Base-by-base conservation (phyloP, 1,140 invertebrate species). In the Trachymyrmex cornetzi region DNA sequence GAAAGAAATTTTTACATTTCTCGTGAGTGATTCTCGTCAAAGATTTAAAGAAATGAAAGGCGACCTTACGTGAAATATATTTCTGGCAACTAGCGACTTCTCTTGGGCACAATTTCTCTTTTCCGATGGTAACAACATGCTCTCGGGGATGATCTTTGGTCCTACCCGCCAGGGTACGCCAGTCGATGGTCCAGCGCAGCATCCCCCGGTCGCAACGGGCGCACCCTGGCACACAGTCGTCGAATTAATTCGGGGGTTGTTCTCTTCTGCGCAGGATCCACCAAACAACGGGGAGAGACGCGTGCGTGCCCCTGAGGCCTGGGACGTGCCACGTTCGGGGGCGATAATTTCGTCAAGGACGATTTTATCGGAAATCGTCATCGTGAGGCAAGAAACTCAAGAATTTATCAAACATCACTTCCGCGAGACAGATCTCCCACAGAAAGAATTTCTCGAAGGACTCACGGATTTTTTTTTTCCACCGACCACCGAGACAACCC, bases 131-230 rank as follows among this genome's bases (percentile, higher is more conserved):
- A 92, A 93, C 34, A 67, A 77, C 69, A 77, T 44, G 67, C 22
- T 59, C 7, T 14, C 53, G 4, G 5, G 55, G n/a, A n/a, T 27
- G 69, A 84, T 48, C 7, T 84, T 24, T 27, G 53, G 11, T 63
- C 74, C 80, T n/a, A 3, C 9, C 38, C 93, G 27, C 66, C 74
- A 95, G 94, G 91, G 93, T 74, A 77, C 94, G 92, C 94, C 93
- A 95, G 92, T 27, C 85, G 87, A 90, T 92, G 93, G 93, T 94
- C 92, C 93, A 94, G 87, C 59, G 34, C 92, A 94, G 92, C 94
- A 93, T 94, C 92, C 86, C 53, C 7, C 22, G 14, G 3, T 11
- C 24, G 81, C 53, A 11, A 44, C 34, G 66, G 64, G 48, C 86
- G 91, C 93, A 82, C 91, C 89, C 94, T 94, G 16, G 81, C 44